These are phyloP conservation scores for Silurus glanis DNA, from an alignment of 2,113 vertebrate species.

Conservation along the genomic window DNA sequence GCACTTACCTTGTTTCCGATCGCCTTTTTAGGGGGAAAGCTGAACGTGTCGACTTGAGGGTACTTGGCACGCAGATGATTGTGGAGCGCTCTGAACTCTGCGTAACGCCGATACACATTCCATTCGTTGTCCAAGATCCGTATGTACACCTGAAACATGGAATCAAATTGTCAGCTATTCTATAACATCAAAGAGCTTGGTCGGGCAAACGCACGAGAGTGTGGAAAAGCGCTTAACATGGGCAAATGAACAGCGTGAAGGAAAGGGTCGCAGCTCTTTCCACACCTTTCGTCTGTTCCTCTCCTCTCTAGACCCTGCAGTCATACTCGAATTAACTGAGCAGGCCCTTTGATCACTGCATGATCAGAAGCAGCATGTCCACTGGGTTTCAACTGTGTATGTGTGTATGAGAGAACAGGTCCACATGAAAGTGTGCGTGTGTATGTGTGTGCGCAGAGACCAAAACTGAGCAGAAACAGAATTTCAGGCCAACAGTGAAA, in stretches of 20 bases:
- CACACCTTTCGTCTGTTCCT: constrained; percentile 27
- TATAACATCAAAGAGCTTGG: background rate
- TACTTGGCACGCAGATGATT: constrained; percentile 83
- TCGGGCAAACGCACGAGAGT: constrained; percentile 21
- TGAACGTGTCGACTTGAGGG: constrained; percentile 87
- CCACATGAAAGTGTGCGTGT: background rate
- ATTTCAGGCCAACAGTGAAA: background rate
- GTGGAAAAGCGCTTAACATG: constrained; percentile 9
- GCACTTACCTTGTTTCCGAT: constrained; percentile 93
- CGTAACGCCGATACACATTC: constrained; percentile 95
- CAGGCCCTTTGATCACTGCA: constrained; percentile 42
- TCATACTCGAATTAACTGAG: constrained; percentile 36
- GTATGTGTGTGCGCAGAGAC: background rate
- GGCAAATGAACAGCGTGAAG: constrained; percentile 21
- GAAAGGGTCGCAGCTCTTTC: constrained; percentile 45
- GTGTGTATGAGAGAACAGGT: background rate
- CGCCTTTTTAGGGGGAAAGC: constrained; percentile 96
- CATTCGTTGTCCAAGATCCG: constrained; percentile 97
- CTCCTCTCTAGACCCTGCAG: constrained; percentile 16
- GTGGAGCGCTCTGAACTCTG: constrained; percentile 90
- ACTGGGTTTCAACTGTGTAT: constrained; percentile 7
- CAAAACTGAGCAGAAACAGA: background rate
- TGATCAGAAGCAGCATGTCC: constrained; percentile 33
- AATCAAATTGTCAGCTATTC: constrained; percentile 31
- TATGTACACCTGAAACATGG: constrained; percentile 84